These are phyloP conservation scores for Chelonia mydas DNA, from an alignment of 2,797 vertebrate genomes.

Conservation along the genomic window DNA sequence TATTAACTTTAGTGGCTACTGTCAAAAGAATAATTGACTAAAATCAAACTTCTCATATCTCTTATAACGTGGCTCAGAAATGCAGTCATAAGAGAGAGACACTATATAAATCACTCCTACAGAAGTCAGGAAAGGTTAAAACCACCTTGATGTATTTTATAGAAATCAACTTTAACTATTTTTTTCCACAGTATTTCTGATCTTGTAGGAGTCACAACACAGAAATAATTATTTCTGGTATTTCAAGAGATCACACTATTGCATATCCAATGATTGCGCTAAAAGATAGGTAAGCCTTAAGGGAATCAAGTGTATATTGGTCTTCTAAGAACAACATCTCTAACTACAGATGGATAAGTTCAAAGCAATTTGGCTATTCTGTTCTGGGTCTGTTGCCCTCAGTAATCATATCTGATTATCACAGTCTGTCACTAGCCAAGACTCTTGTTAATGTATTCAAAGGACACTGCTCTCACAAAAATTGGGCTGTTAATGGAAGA, in stretches of 20 bases:
- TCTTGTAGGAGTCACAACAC: not conserved
- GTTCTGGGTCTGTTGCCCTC: not conserved
- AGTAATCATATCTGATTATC: slow-evolving; percentile 35
- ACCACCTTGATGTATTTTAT: slow-evolving; percentile 53
- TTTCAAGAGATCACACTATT: slow-evolving; percentile 36
- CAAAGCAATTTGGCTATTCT: not conserved
- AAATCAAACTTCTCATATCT: slow-evolving; percentile 48
- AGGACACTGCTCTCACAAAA: not conserved
- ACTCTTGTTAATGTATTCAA: not conserved
- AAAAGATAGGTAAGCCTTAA: not conserved
- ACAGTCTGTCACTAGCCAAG: not conserved
- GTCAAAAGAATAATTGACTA: slow-evolving; percentile 46
- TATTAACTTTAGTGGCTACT: slow-evolving; percentile 22
- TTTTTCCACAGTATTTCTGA: slow-evolving; percentile 47
- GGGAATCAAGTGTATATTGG: not conserved
- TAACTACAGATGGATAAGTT: not conserved
- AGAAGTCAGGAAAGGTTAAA: slow-evolving; percentile 72
- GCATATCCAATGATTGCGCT: not conserved
- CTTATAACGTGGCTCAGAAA: slow-evolving; percentile 41
- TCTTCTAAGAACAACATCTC: not conserved
- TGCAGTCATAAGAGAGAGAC: slow-evolving; percentile 45
- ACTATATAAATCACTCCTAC: slow-evolving; percentile 58
- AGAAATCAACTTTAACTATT: slow-evolving; percentile 61
- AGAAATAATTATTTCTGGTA: slow-evolving; percentile 34
- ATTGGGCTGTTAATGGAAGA: not conserved